Conservation (phyloP, 2,888 invertebrate species). For the Hypsopygia costalis region DNA sequence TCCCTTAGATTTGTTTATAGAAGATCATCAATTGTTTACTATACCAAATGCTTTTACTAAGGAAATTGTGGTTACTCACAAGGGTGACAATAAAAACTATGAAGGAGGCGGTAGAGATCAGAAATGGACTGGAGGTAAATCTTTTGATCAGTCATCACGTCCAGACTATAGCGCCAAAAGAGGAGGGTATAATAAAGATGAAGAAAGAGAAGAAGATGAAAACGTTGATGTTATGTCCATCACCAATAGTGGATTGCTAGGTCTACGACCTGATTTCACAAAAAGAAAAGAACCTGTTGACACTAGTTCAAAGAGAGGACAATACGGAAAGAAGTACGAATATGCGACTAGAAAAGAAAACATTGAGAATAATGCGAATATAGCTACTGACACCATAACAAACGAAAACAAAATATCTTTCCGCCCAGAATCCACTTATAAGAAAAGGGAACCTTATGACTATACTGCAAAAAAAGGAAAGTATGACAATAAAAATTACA, state of each 20-base stretch:
- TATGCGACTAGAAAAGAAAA: neutral
- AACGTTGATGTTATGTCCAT: slow-evolving; percentile 4
- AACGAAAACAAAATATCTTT: neutral
- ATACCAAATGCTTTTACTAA: slow-evolving; percentile 61
- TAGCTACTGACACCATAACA: neutral
- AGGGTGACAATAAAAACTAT: slow-evolving; percentile 36
- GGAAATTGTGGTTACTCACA: slow-evolving; percentile 53
- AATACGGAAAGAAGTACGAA: slow-evolving; percentile 28
- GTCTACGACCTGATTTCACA: slow-evolving; percentile 19
- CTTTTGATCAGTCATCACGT: slow-evolving; percentile 27
- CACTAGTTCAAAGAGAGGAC: slow-evolving; percentile 31
- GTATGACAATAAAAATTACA: slow-evolving; percentile 13
- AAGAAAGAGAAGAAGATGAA: slow-evolving; percentile 4
- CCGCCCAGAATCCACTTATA: slow-evolving; percentile 6
- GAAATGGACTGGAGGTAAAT: slow-evolving; percentile 29
- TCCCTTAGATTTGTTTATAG: slow-evolving; percentile 85
- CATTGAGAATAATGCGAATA: neutral
- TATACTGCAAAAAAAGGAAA: slow-evolving; percentile 20
- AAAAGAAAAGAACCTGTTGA: slow-evolving; percentile 28
- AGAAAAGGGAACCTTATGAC: slow-evolving; percentile 9
- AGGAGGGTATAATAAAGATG: slow-evolving; percentile 10
- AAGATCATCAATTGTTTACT: slow-evolving; percentile 59
- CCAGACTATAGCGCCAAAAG: slow-evolving; percentile 21
- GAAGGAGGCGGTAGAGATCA: slow-evolving; percentile 29
- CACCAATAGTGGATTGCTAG: neutral